These are phyloP conservation scores for Allacma fusca DNA, from an alignment of 2,888 invertebrate species.

Conservation along the genomic window DNA sequence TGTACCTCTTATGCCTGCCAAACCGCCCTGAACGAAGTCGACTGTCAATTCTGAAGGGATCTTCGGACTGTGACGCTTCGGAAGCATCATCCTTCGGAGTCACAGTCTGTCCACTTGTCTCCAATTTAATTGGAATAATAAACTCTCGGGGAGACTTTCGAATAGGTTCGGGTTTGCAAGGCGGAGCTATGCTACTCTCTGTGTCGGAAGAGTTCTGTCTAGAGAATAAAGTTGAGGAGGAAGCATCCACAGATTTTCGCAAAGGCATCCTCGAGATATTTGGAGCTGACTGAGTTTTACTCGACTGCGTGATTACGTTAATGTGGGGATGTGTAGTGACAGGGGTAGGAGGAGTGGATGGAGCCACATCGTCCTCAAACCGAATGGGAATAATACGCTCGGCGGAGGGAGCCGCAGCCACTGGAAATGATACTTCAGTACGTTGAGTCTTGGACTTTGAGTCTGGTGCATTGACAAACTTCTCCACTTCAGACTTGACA, in stretches of 20 bases:
- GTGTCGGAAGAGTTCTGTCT: constrained; percentile 78
- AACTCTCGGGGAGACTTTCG: constrained; percentile 89
- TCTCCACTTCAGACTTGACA: constrained; percentile 66
- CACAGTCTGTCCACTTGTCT: constrained; percentile 83
- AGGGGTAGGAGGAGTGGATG: constrained; percentile 21
- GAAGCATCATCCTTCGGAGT: constrained; percentile 68
- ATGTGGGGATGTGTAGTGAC: not conserved
- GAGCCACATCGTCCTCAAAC: constrained; percentile 64
- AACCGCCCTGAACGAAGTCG: constrained; percentile 64
- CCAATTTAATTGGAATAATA: constrained; percentile 91
- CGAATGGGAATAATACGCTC: constrained; percentile 76
- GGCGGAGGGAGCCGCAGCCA: constrained; percentile 66
- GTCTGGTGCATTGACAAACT: constrained; percentile 34
- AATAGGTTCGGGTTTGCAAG: constrained; percentile 72
- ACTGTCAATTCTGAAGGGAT: constrained; percentile 68
- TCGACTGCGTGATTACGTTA: constrained; percentile 18
- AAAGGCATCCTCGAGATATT: constrained; percentile 44
- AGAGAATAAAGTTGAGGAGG: constrained; percentile 65
- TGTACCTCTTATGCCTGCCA: constrained; percentile 69
- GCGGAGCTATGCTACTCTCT: constrained; percentile 65
- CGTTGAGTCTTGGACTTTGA: constrained; percentile 65
- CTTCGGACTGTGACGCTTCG: constrained; percentile 50
- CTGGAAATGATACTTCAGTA: constrained; percentile 71
- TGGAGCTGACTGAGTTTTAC: constrained; percentile 35
- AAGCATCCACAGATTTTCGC: constrained; percentile 64